Evolutionary conservation across 2,888 invertebrate species (phyloP), one percentile per base, ranked within the genome.

Genomic region (Drosophila rubida): DNA sequence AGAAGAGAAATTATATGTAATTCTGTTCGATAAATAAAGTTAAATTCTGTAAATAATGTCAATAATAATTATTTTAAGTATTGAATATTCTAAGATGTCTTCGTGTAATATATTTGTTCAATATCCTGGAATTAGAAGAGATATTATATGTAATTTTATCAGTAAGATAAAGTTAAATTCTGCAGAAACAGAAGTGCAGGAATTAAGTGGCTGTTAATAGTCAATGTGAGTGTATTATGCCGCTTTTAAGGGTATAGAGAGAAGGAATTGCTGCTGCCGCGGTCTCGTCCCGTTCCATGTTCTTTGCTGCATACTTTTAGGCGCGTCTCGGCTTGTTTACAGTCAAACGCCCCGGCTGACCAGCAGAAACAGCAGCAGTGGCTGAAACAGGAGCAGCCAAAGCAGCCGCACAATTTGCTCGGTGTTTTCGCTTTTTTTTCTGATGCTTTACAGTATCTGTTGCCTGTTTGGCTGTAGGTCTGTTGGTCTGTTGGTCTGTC

Each of bases 371-470:
- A 51, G 13, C 11, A 32, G 11, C 39, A 41, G 19, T 19, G n/a
- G n/a, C n/a, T 19, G 19, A 19, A 19, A 19, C 19, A 19, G 19
- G 19, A 19, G 14, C 25, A 11, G n/a, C 51, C 55, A 72, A 59
- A 59, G 67, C 66, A 69, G 78, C 78, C 80, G 71, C 81, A 81
- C 84, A 82, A 82, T 84, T 82, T 82, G 81, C 74, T 79, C 59
- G 64, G 53, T 55, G 84, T 74, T 84, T 81, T 80, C 60, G 58
- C 53, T 81, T 74, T 81, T 81, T 80, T 27, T 32, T 32, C n/a
- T 81, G 75, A 76, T 64, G 78, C 78, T 69, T 65, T 76, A 54
- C 61, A 48, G 74, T 64, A 50, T 64, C 67, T 79, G 80, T 69
- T 75, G 64, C 3, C 35, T 39, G 66, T 53, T 69, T 46, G 53